A percentile compares a stretch with the other conserved stretches of the same genome.
Conservation (phyloP, 2,888 invertebrate genomes). For the Dryomyza anilis region DNA sequence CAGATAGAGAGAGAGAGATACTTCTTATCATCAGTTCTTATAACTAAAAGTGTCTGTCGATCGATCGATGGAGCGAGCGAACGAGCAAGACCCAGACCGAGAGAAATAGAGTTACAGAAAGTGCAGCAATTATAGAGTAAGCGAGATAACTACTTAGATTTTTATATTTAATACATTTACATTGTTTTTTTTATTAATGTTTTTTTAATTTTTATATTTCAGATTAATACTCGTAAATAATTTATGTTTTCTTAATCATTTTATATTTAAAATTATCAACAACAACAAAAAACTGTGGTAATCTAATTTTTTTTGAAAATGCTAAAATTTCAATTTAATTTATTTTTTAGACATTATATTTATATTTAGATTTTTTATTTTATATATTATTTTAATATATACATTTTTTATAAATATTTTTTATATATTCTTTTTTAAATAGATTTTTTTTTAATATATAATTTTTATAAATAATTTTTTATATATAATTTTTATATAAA, state of each 20-base stretch:
- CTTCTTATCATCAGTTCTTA: neutral
- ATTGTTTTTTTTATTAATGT: neutral
- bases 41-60: neutral
- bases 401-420: conserved; percentile 28
- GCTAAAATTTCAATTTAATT: neutral
- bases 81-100: neutral
- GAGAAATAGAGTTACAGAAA: too few species aligned
- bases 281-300: neutral
- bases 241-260: too few species aligned
- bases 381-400: too few species aligned
- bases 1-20: neutral
- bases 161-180: neutral
- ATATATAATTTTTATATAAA: conserved; percentile 7
- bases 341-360: too few species aligned
- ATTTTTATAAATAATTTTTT: conserved; percentile 5
- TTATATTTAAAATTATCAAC: neutral
- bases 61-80: neutral
- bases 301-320: neutral
- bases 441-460: conserved; percentile 26
- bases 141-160: too few species aligned
- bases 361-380: too few species aligned
- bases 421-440: conserved; percentile 28
- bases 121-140: too few species aligned
- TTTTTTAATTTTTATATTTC: neutral
- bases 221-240: too few species aligned